A percentile compares a stretch with the other conserved stretches of the same genome.
phyloP scores from a whole-genome alignment of 2,113 vertebrate genomes.

The Regulus satrapa region DNA sequence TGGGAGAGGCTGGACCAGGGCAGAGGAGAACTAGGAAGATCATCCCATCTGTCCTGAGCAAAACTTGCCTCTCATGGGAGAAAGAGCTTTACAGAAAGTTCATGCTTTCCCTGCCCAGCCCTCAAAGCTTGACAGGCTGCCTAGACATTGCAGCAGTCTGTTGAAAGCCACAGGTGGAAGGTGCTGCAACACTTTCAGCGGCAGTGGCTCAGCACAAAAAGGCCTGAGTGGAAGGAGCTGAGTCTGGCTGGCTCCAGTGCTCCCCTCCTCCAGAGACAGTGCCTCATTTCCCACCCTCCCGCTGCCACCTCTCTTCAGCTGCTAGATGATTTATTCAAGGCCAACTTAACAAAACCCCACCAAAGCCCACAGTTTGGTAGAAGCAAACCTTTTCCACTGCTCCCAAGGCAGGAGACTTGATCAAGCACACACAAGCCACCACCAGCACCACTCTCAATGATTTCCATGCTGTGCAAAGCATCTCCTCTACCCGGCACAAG shows the following conservation, averaged over 20 bases:
- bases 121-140: neutral
- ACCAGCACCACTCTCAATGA: neutral
- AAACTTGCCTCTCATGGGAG: neutral
- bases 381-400: neutral
- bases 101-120: neutral
- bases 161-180: neutral
- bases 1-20: neutral
- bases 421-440: neutral
- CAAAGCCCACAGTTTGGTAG: neutral
- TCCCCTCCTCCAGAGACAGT: neutral
- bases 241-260: neutral
- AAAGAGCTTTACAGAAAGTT: neutral
- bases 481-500: rapidly evolving
- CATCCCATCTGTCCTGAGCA: neutral
- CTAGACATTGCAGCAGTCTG: neutral
- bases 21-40: neutral
- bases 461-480: neutral
- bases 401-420: neutral
- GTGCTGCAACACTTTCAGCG: neutral
- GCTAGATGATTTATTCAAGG: neutral
- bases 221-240: neutral
- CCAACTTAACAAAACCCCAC: neutral
- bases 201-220: neutral
- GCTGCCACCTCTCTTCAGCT: neutral
- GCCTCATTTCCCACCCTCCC: neutral